Conservation (phyloP, 2,888 invertebrate species). For the Oasisia sp. region DNA sequence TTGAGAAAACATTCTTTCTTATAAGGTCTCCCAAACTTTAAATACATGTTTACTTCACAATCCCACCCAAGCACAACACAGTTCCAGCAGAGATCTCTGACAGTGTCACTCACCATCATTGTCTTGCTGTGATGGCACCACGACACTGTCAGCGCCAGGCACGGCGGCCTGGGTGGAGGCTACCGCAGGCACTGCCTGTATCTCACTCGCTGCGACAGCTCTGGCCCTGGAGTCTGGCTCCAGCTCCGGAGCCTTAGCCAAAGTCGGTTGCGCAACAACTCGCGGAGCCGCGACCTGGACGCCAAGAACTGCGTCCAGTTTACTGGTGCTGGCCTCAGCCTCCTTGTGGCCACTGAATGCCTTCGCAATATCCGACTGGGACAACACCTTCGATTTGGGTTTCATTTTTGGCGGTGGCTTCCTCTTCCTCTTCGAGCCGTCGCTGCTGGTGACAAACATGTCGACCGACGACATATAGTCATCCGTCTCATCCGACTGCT, state of each 20-base stretch:
- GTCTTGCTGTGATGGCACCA: not conserved
- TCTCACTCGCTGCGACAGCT: not conserved
- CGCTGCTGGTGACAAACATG: not conserved
- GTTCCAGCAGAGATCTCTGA: not conserved
- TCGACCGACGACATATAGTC: not conserved
- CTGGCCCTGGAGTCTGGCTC: not conserved
- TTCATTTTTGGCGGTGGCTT: not conserved
- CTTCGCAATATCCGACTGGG: not conserved
- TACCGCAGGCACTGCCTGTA: not conserved
- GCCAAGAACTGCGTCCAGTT: not conserved
- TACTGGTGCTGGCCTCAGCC: not conserved
- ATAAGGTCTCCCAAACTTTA: not conserved
- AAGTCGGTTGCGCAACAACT: not conserved
- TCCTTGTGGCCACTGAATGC: not conserved
- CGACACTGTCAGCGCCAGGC: not conserved
- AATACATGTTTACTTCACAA: not conserved
- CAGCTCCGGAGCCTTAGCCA: not conserved
- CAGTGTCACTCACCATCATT: not conserved
- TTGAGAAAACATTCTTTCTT: too few species aligned
- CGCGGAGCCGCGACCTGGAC: not conserved
- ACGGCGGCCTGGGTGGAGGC: not conserved
- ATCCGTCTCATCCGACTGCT: not conserved
- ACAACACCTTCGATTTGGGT: not conserved
- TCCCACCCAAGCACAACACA: not conserved
- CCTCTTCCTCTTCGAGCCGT: not conserved